These are phyloP conservation scores for Gymnoscopelus braueri DNA, from an alignment of 2,797 vertebrate genomes.

Conservation along the genomic window DNA sequence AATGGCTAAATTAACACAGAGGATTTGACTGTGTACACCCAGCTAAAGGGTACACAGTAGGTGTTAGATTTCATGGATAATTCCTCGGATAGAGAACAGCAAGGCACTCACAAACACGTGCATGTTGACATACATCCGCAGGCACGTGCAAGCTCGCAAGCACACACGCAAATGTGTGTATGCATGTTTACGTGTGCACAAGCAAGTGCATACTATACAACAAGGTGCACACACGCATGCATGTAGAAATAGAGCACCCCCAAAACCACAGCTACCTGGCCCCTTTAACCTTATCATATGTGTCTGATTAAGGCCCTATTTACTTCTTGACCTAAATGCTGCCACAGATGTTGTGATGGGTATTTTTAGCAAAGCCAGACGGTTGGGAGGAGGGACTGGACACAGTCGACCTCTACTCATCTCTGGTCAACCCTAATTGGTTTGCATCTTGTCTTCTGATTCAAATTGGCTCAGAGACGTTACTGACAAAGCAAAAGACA, in stretches of 20 bases:
- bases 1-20: no score
- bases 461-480: constrained; percentile 42
- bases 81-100: neutral
- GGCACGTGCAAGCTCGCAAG: neutral
- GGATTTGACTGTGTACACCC: no score
- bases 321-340: constrained; percentile 37
- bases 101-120: constrained; percentile 20
- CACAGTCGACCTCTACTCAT: constrained; percentile 40
- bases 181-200: neutral
- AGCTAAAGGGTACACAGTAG: constrained; percentile 31
- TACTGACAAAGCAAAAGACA: neutral
- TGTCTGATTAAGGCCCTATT: constrained; percentile 21
- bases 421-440: constrained; percentile 48
- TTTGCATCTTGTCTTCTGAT: constrained; percentile 24
- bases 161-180: neutral
- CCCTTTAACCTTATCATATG: constrained; percentile 41
- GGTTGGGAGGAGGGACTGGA: constrained; percentile 16
- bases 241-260: constrained; percentile 33
- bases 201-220: neutral
- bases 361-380: constrained; percentile 42
- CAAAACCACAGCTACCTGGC: constrained; percentile 22
- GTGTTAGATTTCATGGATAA: constrained; percentile 47
- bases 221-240: neutral
- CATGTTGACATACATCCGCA: neutral
- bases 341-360: constrained; percentile 30